Conservation (phyloP, 2,113 vertebrate genomes). For the Axis porcinus region DNA sequence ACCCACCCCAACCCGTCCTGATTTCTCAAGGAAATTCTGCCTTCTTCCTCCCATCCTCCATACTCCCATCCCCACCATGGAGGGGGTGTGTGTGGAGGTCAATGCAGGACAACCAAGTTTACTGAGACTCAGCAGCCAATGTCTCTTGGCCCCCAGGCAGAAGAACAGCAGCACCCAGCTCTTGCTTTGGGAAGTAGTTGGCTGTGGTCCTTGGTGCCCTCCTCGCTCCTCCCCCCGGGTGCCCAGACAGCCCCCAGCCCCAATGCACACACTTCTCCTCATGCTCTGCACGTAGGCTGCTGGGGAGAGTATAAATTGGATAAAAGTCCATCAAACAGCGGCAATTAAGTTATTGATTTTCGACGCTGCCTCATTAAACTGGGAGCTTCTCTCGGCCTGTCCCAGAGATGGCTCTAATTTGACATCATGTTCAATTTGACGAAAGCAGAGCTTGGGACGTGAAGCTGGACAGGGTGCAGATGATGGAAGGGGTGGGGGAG, state of each 20-base stretch:
- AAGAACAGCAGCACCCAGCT: background rate
- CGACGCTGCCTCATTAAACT: constrained; percentile 82
- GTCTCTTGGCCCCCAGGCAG: background rate
- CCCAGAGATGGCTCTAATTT: constrained; percentile 80
- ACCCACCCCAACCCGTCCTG: background rate
- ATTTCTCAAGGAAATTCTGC: background rate
- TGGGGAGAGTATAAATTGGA: constrained; percentile 80
- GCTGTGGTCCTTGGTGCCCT: background rate
- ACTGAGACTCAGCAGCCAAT: background rate
- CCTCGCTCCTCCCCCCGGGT: background rate
- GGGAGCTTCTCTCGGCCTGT: constrained; percentile 75
- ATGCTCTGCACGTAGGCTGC: constrained; percentile 78
- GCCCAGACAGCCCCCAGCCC: constrained; percentile 24
- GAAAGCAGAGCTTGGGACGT: constrained; percentile 68
- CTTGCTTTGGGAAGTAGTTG: background rate
- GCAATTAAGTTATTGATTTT: constrained; percentile 88
- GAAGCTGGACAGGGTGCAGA: background rate
- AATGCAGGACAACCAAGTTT: background rate
- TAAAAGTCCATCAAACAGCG: constrained; percentile 82
- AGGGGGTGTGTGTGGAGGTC: background rate
- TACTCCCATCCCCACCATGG: background rate
- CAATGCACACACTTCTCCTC: constrained; percentile 26
- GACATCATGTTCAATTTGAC: constrained; percentile 84
- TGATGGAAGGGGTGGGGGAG: background rate
- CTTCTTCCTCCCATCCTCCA: background rate